Evolutionary conservation across 2,888 invertebrate species (phyloP).

Genomic region (Monoplex corrugatus): DNA sequence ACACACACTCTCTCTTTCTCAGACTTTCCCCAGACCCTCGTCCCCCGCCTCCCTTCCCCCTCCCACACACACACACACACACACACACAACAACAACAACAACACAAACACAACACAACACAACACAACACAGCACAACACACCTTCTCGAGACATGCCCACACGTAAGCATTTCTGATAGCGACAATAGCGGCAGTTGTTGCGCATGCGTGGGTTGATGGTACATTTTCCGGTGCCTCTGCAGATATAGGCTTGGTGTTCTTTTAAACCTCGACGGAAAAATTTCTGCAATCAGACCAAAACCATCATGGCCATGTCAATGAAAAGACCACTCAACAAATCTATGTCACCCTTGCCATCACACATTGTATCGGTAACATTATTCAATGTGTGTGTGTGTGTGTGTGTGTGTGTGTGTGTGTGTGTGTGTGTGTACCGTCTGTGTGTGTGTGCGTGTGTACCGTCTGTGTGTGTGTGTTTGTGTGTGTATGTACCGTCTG

Average conservation of each 20-base stretch:
- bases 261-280: slow-evolving; percentile 78
- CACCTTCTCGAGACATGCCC: slow-evolving; percentile 79
- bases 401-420: slow-evolving; percentile 37
- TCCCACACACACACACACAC: neutral
- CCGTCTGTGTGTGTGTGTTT: too few species aligned
- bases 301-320: neutral
- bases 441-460: too few species aligned
- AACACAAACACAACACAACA: neutral
- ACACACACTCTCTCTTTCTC: too few species aligned
- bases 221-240: slow-evolving; percentile 72
- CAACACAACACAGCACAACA: neutral
- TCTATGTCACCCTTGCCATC: too few species aligned
- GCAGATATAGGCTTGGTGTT: slow-evolving; percentile 75
- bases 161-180: slow-evolving; percentile 78
- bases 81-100: too few species aligned
- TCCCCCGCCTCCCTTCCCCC: too few species aligned
- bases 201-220: slow-evolving; percentile 79
- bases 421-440: slow-evolving; percentile 16
- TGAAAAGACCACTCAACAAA: too few species aligned
- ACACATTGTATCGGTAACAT: too few species aligned
- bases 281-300: slow-evolving; percentile 74
- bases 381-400: slow-evolving; percentile 9
- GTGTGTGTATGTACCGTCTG: too few species aligned
- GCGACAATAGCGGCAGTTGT: slow-evolving; percentile 79
- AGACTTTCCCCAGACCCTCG: too few species aligned